Base-by-base conservation (phyloP, 1,140 invertebrate species). In the Lasioglossum baleicum region DNA sequence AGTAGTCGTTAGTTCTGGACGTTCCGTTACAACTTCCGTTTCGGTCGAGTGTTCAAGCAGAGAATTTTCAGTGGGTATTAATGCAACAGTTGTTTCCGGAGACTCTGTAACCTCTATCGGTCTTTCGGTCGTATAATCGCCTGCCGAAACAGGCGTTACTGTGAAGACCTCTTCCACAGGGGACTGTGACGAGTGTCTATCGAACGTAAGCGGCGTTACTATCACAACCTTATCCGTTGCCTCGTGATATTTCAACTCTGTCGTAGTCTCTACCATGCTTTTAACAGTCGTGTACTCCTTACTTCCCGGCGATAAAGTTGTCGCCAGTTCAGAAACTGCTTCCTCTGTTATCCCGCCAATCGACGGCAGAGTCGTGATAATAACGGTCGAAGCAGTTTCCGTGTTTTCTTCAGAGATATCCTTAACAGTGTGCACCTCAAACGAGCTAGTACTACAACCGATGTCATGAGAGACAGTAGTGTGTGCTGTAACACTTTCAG, bases 201-300 rank as follows among this genome's bases (percentile, higher is more conserved):
- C 31, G 15, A 51, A 68, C 7, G 56, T 61, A n/a, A 79, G 26
- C 4, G 76, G 69, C 7, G 76, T 79, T 7, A 79, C 76, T 65
- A 79, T 73, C 2, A 65, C 35, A 53, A 79, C 61, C 6, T 70
- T 71, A 31, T 53, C 22, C 10, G 64, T 76, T 2, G 8, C 42
- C 44, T 26, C 58, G 2, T 10, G n/a, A 17, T 48, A n/a, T 6
- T 17, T 17, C 2, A 11, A 15, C 22, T 42, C 44, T 15, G 58
- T 77, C 20, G 64, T 67, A 31, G 15, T 26, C 1, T 15, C n/a
- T 10, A 35, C 6, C 2, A 17, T 42, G 35, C 20, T 58, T 48
- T 48, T 11, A 3, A 3, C 44, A 48, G 44, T 48, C 44, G 44
- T 48, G 44, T 48, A 2, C 13, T 48, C 44, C 2, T 11, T 11